These are phyloP conservation scores for Percina caprodes DNA, from an alignment of 2,113 vertebrate species.

Conservation along the genomic window DNA sequence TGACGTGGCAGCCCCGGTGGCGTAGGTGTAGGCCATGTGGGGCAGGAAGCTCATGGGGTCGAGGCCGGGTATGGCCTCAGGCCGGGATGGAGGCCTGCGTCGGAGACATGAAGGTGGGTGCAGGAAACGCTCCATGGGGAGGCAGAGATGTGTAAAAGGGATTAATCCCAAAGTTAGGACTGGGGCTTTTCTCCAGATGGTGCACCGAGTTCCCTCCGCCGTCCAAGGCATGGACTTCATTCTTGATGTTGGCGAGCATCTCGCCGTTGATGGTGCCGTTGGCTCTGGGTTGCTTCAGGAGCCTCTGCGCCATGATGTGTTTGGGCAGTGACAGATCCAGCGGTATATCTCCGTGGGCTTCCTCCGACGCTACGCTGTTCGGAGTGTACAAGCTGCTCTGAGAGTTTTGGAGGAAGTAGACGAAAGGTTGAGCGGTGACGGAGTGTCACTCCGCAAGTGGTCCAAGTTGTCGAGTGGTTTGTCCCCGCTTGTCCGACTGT, in stretches of 20 bases:
- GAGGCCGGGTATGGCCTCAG: constrained; percentile 92
- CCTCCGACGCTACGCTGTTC: constrained; percentile 95
- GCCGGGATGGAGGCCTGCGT: constrained; percentile 92
- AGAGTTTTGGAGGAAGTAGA: constrained; percentile 97
- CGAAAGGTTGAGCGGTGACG: constrained; percentile 96
- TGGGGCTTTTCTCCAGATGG: constrained; percentile 92
- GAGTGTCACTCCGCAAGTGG: constrained; percentile 94
- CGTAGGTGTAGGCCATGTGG: constrained; percentile 97
- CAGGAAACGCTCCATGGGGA: constrained; percentile 93
- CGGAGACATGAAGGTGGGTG: constrained; percentile 93
- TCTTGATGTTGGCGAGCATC: constrained; percentile 93
- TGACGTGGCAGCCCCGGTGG: constrained; percentile 93
- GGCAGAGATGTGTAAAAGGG: constrained; percentile 95
- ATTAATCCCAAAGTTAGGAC: constrained; percentile 93
- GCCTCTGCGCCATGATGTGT: constrained; percentile 91
- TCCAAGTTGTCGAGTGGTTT: constrained; percentile 87
- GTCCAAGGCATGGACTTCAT: constrained; percentile 91
- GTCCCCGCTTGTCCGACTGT: constrained; percentile 86
- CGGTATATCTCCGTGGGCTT: constrained; percentile 90
- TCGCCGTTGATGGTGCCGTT: constrained; percentile 88
- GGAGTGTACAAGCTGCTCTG: constrained; percentile 97
- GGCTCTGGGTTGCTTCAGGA: constrained; percentile 88
- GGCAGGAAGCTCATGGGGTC: constrained; percentile 98
- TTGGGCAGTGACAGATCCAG: constrained; percentile 98
- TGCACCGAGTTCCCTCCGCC: constrained; percentile 55